Conservation (phyloP, 2,797 vertebrate genomes). For the Smutsia temminckii region DNA sequence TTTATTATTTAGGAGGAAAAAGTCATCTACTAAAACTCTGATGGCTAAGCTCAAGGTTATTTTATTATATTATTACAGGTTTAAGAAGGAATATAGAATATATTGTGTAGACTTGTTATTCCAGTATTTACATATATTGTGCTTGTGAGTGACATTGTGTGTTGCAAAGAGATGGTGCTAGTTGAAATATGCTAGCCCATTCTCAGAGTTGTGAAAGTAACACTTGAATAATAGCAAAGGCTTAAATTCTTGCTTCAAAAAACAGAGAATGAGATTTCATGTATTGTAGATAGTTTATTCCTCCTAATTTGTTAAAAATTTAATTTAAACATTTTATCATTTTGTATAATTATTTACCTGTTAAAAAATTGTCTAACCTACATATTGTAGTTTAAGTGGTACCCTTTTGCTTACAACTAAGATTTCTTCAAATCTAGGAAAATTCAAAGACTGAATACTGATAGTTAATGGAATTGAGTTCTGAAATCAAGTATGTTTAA, state of each 20-base stretch:
- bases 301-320: constrained; percentile 31
- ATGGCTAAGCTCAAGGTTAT: no score
- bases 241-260: constrained; percentile 1
- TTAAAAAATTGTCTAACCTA: constrained; percentile 7
- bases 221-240: neutral
- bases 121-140: neutral
- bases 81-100: neutral
- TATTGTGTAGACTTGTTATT: neutral
- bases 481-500: constrained; percentile 32
- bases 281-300: neutral
- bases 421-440: constrained; percentile 37
- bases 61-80: neutral
- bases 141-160: neutral
- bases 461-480: constrained; percentile 15
- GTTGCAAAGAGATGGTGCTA: neutral
- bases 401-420: neutral
- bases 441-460: constrained; percentile 24
- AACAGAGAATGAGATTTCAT: neutral
- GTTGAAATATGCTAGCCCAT: neutral
- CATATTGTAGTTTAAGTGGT: constrained; percentile 13
- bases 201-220: neutral
- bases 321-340: constrained; percentile 16
- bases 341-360: neutral
- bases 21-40: neutral
- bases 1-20: constrained; percentile 21